phyloP scores from a whole-genome alignment of 2,797 vertebrate species.

The Luscinia megarhynchos region DNA sequence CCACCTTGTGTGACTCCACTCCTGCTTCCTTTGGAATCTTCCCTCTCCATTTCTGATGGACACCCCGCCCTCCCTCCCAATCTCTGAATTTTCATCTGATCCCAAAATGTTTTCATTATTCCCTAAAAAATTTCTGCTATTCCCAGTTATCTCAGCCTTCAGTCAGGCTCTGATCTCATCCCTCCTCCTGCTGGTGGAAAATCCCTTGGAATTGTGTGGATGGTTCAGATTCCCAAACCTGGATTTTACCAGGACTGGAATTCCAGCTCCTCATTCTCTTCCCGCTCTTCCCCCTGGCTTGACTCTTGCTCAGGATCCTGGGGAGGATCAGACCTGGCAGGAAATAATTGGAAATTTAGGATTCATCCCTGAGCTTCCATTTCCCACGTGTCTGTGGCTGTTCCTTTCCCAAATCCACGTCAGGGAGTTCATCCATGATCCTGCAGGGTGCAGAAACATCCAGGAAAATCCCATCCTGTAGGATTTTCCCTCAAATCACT shows the following conservation, averaged over 20 bases:
- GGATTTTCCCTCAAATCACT: not conserved
- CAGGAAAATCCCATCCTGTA: not conserved
- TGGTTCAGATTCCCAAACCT: not conserved
- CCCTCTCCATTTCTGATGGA: fast-evolving
- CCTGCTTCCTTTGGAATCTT: fast-evolving
- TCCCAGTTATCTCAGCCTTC: not conserved
- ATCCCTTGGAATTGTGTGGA: fast-evolving
- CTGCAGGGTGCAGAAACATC: not conserved
- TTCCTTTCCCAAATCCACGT: not conserved
- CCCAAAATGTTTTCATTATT: fast-evolving
- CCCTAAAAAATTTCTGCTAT: not conserved
- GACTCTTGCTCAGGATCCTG: not conserved
- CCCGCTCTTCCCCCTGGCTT: no score
- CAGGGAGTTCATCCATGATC: not conserved
- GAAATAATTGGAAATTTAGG: not conserved
- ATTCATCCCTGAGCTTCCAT: not conserved
- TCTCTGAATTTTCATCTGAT: not conserved
- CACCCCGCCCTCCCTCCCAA: not conserved
- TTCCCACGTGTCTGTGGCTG: not conserved
- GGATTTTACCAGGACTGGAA: not conserved
- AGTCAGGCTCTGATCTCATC: not conserved
- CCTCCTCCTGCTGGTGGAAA: not conserved
- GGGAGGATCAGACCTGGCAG: not conserved
- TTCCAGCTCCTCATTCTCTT: not conserved
- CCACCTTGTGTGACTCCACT: slow-evolving; percentile 52